Evolutionary conservation across 2,888 invertebrate genomes (phyloP).

Genomic region (Tetragnatha montana): DNA sequence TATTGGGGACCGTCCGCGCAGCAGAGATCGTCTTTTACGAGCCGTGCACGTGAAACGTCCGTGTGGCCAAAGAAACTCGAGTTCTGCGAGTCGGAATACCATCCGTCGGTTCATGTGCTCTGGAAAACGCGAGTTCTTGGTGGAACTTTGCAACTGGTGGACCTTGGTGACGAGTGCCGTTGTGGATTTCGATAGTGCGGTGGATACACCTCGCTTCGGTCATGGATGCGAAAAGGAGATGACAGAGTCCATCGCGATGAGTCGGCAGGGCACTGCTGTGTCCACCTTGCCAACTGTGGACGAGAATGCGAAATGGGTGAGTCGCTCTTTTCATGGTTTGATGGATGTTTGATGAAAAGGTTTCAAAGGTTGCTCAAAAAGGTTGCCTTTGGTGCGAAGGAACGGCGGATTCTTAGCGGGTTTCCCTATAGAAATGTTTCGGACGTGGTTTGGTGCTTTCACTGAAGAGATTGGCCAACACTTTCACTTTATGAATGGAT

Average conservation of each 20-base stretch:
- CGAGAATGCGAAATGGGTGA: constrained; percentile 53
- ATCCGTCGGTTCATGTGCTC: not conserved
- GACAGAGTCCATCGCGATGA: constrained; percentile 44
- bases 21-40: not conserved
- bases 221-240: constrained; percentile 27
- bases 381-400: too few species aligned
- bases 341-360: too few species aligned
- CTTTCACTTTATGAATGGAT: too few species aligned
- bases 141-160: too few species aligned
- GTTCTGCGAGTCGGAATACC: too few species aligned
- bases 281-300: constrained; percentile 41
- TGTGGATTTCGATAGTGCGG: not conserved
- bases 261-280: constrained; percentile 25
- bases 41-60: not conserved
- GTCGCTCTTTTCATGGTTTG: constrained; percentile 8
- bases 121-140: not conserved
- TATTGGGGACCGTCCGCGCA: not conserved
- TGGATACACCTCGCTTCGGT: too few species aligned
- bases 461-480: too few species aligned
- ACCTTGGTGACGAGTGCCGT: not conserved
- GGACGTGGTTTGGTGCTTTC: too few species aligned
- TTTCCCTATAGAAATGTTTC: too few species aligned
- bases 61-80: too few species aligned
- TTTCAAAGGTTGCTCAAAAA: too few species aligned
- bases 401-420: too few species aligned